phyloP scores from a whole-genome alignment of 2,113 vertebrate genomes.

The Nymphicus hollandicus region DNA sequence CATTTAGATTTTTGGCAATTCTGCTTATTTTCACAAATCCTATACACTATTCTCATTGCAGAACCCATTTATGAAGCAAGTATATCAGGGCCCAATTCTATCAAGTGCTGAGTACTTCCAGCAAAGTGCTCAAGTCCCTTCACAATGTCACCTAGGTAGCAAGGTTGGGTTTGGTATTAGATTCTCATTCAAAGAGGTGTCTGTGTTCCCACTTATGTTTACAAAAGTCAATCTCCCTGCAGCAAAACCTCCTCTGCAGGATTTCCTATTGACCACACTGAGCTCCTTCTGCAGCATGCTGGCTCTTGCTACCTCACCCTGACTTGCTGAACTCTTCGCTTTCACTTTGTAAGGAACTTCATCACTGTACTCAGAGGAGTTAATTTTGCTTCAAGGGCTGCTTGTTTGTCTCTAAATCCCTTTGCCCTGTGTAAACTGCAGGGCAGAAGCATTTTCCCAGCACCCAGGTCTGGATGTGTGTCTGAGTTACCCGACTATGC shows the following conservation, averaged over 20 bases:
- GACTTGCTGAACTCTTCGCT: background rate
- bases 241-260: background rate
- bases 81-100: background rate
- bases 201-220: background rate
- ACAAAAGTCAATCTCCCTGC: background rate
- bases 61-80: background rate
- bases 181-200: background rate
- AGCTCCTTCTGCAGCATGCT: background rate
- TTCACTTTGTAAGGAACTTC: background rate
- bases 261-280: background rate
- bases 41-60: background rate
- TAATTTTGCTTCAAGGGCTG: background rate
- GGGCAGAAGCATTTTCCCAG: background rate
- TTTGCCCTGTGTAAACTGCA: background rate
- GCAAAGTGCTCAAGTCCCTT: background rate
- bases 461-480: background rate
- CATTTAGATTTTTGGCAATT: background rate
- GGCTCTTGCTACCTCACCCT: background rate
- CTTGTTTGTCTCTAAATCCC: background rate
- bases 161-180: background rate
- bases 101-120: background rate
- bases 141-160: background rate
- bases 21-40: background rate
- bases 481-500: background rate
- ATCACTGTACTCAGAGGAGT: background rate